Evolutionary conservation across 2,113 vertebrate genomes (phyloP), one percentile per base, ranked within the genome.

Genomic region (Nerophis ophidion): DNA sequence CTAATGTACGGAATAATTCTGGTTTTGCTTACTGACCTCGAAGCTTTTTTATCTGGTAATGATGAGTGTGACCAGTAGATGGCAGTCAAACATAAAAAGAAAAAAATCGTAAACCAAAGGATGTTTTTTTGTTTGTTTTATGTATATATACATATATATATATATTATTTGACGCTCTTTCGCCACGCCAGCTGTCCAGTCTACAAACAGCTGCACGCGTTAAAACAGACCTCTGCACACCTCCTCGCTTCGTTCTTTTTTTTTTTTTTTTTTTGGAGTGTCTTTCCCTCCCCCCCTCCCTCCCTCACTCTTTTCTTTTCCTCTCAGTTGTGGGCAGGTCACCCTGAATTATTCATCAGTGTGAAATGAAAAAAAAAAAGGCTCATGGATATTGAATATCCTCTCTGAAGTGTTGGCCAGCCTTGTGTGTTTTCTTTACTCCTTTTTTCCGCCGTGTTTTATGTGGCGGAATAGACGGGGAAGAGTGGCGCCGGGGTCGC

Each of bases 291-390:
- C 34, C 34, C 13, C 52, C 5, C 33, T 5, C 16, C 12, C 12
- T 52, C 33, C 13, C 38, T 26, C 26, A 4, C 26, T 35, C 33
- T 53, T 35, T 35, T 14, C 51, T 53, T 15, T 66, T 70, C 76
- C 65, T 48, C 76, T 83, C 77, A 65, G 66, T 77, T 64, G 82
- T 83, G 82, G 81, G 80, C 84, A 88, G 86, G 86, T 88, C 84
- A 88, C 81, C 81, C 83, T 89, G 84, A 88, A 89, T 89, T 87
- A 89, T 89, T 88, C 86, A 89, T 87, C 77, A 77, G 78, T 69
- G 77, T 72, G 78, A 85, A 89, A 88, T 86, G 83, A 87, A 88
- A 88, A 87, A 87, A 26, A 26, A 26, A 26, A 26, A 26, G 87
- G 81, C 87, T 86, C 79, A 81, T 83, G 76, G 87, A 87, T 88